Base-by-base conservation (phyloP, 2,888 invertebrate species). In the Sceliomorpha sp. region DNA sequence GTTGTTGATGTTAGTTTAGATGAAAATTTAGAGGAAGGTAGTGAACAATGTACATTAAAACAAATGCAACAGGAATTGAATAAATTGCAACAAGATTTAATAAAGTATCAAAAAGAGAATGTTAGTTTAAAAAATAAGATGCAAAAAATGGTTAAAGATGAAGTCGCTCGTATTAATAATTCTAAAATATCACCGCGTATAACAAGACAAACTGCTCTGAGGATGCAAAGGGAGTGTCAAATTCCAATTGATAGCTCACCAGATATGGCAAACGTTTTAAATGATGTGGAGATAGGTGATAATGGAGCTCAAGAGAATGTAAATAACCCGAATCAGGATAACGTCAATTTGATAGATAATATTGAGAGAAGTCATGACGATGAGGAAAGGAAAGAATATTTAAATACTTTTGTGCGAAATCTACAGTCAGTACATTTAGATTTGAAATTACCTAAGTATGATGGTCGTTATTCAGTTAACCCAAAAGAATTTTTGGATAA, bases 401-500 rank as follows among this genome's bases (percentile, higher is more conserved):
- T n/a, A n/a, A n/a, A n/a, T n/a, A n/a, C n/a, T n/a, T n/a, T n/a
- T n/a, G n/a, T 34, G 1, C 34, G 7, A 34, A 34, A 10, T 10
- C 6, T 34, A 2, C 34, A 34, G 12, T 34, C 34, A 2, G 12
- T 34, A 10, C 34, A 34, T 1, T 36, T 36, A 36, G 14, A 36
- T 36, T 1, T 36, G 7, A 36, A 36, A 14, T 36, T 36, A 14
- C 36, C 36, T 3, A 36, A 13, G 15, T 36, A 14, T 12, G 36
- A 36, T 14, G 13, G 36, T 3, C 9, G 14, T 6, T 13, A 13
- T 13, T 13, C 12, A 2, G 15, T 2, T 1, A 36, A 36, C 15
- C 36, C 36, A 1, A 36, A 36, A 12, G 14, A 36, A 17, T 37
- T 37, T 17, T 15, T 37, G 3, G 37, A 37, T 3, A 37, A 37